phyloP scores from a whole-genome alignment of 2,113 vertebrate species.

The Megaptera novaeangliae region DNA sequence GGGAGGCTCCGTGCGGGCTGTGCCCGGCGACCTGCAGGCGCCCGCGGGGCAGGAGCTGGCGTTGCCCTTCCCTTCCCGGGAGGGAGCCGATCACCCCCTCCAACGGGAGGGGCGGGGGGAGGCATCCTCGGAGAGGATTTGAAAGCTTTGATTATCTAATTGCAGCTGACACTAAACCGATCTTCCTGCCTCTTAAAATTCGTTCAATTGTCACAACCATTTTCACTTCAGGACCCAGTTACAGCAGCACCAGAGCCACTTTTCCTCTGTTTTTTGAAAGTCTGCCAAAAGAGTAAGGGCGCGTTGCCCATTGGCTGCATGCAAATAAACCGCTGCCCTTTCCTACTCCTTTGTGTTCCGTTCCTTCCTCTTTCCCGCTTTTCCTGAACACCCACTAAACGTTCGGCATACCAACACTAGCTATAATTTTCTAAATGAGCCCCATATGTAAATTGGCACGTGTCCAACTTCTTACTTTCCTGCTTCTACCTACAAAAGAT shows the following conservation, averaged over 20 bases:
- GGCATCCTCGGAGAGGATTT: conserved; percentile 70
- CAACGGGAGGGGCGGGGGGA: conserved; percentile 45
- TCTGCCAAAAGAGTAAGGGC: conserved; percentile 77
- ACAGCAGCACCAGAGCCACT: conserved; percentile 77
- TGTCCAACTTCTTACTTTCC: conserved; percentile 80
- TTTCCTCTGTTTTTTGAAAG: conserved; percentile 77
- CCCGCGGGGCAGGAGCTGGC: conserved; percentile 72
- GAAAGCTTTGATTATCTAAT: conserved; percentile 82
- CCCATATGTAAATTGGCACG: conserved; percentile 73
- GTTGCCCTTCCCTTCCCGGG: conserved; percentile 78
- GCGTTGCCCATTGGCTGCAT: conserved; percentile 44
- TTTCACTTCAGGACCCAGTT: conserved; percentile 80
- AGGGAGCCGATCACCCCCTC: conserved; percentile 77
- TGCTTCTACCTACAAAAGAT: conserved; percentile 62
- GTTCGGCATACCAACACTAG: background rate
- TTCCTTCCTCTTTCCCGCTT: background rate
- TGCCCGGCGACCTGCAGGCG: conserved; percentile 67
- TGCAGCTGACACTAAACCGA: conserved; percentile 83
- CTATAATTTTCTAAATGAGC: conserved; percentile 14
- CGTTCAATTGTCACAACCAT: conserved; percentile 85
- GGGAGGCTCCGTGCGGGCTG: conserved; percentile 86
- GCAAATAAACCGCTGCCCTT: conserved; percentile 28
- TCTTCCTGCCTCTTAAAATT: conserved; percentile 82
- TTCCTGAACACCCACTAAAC: conserved; percentile 12
- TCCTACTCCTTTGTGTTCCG: background rate